Percentiles rank a stretch among this genome's conserved stretches.
Conservation (phyloP, 1,140 invertebrate genomes). For the Cydia strobilella region DNA sequence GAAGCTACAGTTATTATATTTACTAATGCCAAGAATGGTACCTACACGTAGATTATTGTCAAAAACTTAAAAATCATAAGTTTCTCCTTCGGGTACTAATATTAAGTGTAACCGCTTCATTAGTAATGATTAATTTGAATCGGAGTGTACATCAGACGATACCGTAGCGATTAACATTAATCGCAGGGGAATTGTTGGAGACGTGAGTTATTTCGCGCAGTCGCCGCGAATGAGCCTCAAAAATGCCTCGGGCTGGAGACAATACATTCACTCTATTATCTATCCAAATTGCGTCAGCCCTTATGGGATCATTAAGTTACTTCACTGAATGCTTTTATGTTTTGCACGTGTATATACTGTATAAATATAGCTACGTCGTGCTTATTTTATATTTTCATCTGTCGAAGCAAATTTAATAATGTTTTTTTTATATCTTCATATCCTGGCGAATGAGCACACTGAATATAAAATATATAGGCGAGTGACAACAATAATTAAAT, state of each 20-base stretch:
- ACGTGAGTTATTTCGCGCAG: slow-evolving; percentile 19
- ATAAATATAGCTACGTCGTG: not conserved
- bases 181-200: slow-evolving; percentile 5
- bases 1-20: too few species aligned
- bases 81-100: not conserved
- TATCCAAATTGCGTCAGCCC: slow-evolving; percentile 47
- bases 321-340: slow-evolving; percentile 47
- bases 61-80: not conserved
- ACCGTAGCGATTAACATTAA: slow-evolving; percentile 11
- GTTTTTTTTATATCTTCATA: not conserved
- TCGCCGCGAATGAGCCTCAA: not conserved
- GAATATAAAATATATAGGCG: not conserved
- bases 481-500: not conserved
- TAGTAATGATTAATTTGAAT: too few species aligned
- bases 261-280: slow-evolving; percentile 49
- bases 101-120: too few species aligned
- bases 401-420: slow-evolving; percentile 3
- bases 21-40: too few species aligned
- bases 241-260: slow-evolving; percentile 38
- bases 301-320: slow-evolving; percentile 50
- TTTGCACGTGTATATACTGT: slow-evolving; percentile 12
- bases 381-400: slow-evolving; percentile 4
- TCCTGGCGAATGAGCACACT: not conserved
- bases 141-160: slow-evolving; percentile 18
- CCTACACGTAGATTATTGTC: too few species aligned